A percentile compares a stretch with the other conserved stretches of the same genome.
phyloP scores from a whole-genome alignment of 2,113 vertebrate species.

The Podocnemis expansa region DNA sequence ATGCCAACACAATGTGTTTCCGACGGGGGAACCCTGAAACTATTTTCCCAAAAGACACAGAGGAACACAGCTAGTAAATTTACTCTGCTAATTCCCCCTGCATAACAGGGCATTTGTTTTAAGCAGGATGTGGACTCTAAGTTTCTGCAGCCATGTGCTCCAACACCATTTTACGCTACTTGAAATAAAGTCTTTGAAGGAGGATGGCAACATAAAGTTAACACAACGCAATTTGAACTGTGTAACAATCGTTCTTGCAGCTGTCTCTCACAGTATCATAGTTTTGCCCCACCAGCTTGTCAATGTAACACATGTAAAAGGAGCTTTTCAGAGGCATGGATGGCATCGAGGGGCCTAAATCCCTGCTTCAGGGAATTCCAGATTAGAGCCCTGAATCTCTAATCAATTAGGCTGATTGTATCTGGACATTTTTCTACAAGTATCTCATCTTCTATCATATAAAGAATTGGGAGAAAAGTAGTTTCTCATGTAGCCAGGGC shows the following conservation, averaged over 20 bases:
- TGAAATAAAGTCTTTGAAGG: neutral
- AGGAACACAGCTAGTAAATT: neutral
- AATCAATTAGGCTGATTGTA: neutral
- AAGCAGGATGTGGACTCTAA: neutral
- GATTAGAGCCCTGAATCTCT: no score
- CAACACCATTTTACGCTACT: accelerated
- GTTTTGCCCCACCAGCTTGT: neutral
- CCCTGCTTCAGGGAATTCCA: neutral
- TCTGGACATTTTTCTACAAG: constrained; percentile 32
- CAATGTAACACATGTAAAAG: accelerated
- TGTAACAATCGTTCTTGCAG: neutral
- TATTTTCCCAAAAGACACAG: neutral
- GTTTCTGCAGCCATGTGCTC: accelerated
- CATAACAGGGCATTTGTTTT: accelerated
- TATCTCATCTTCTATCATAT: neutral
- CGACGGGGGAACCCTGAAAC: accelerated
- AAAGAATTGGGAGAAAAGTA: neutral
- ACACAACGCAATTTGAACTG: accelerated
- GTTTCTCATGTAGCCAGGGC: constrained; percentile 11
- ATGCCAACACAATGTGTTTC: neutral
- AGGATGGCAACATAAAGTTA: neutral
- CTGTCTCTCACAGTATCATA: neutral
- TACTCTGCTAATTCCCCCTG: neutral
- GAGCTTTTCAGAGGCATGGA: neutral
- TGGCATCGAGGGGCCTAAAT: neutral